These are phyloP conservation scores for Diaprepes abbreviatus DNA, from an alignment of 2,888 invertebrate genomes.

Conservation along the genomic window DNA sequence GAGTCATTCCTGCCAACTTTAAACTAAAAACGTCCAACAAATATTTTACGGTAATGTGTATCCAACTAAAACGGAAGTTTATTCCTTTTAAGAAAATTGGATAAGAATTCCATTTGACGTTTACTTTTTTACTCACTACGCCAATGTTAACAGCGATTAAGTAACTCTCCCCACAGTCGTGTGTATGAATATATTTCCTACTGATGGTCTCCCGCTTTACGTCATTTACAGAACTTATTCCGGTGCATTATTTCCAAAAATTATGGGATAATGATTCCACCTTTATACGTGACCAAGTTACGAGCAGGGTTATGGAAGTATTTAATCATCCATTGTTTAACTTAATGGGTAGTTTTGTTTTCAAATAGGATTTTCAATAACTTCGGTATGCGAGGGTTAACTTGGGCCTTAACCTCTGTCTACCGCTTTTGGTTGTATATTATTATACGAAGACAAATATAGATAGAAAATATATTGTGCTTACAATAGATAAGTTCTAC, in stretches of 20 bases:
- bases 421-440: conserved; percentile 9
- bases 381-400: conserved; percentile 4
- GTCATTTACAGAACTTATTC: conserved; percentile 44
- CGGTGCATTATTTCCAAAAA: conserved; percentile 47
- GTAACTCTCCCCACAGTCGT: conserved; percentile 23
- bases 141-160: conserved; percentile 22
- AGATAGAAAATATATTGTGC: too few species aligned
- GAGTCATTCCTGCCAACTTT: too few species aligned
- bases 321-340: conserved; percentile 46
- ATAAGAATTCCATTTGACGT: too few species aligned
- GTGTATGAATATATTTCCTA: conserved; percentile 38
- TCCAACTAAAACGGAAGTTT: too few species aligned
- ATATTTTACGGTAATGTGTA: too few species aligned
- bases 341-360: conserved; percentile 40
- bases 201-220: conserved; percentile 31
- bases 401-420: conserved; percentile 4
- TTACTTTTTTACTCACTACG: conserved; percentile 20
- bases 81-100: too few species aligned
- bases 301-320: conserved; percentile 33
- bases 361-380: conserved; percentile 28
- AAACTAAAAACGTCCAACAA: too few species aligned
- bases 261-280: conserved; percentile 44
- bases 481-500: too few species aligned
- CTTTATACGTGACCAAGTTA: conserved; percentile 34
- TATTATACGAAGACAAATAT: background rate